Evolutionary conservation across 1,140 invertebrate genomes (phyloP), one percentile per base, ranked within the genome.

Genomic region (Chironomus tepperi): DNA sequence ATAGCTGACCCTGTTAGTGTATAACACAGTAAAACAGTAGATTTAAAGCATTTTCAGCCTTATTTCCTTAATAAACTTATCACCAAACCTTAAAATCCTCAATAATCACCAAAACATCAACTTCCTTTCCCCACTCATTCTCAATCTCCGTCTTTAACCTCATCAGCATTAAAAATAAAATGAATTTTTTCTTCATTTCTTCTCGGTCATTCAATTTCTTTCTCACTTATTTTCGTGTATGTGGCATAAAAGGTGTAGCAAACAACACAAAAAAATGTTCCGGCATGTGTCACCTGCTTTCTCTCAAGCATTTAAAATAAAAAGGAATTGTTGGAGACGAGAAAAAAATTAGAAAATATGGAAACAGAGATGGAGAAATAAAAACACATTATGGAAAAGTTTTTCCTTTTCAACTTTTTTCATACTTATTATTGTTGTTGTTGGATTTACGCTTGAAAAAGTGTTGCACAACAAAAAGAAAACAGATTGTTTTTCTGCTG

Each of bases 391-490:
- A 57, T 57, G 47, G 47, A 57, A 57, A 57, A 57, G 47, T 57
- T 57, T 57, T 57, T 57, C 47, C 47, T 57, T 47, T 57, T 57
- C 47, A 57, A 57, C 47, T 57, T 57, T 57, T 47, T 47, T 47
- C n/a, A n/a, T n/a, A n/a, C n/a, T n/a, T n/a, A n/a, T n/a, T n/a
- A n/a, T 47, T 57, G 5, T 57, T 57, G n/a, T 57, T 57, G 47
- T 57, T 57, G 47, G 12, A 57, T 57, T 57, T 57, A 57, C 47
- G 47, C 47, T 57, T 57, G 12, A 57, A 57, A 34, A n/a, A 57
- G 47, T 57, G 47, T 57, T 57, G 47, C 47, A 57, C 47, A 57
- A 57, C 12, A 57, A 57, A 57, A 57, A 57, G 12, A 12, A 57
- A 57, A n/a, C 47, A 15, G n/a, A 57, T 57, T 57, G 47, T n/a